Evolutionary conservation across 2,113 vertebrate species (phyloP), one percentile per base, ranked within the genome.

Genomic region (Morone saxatilis): DNA sequence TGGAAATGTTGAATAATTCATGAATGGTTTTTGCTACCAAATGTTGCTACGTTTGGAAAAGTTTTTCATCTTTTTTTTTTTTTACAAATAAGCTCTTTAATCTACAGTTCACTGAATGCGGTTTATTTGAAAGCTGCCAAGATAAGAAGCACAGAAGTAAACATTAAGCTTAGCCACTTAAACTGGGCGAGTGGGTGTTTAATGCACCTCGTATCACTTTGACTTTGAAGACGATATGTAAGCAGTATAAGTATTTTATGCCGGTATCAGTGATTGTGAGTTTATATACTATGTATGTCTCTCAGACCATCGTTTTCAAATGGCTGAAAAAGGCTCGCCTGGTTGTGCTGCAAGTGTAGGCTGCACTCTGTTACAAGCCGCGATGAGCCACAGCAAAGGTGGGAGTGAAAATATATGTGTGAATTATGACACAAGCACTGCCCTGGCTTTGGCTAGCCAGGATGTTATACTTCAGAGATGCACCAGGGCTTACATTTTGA

Each of bases 391-490:
- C 76, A 86, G 87, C 81, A 86, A 88, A 92, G 91, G 92, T 94
- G 92, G 93, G 92, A 92, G 92, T 84, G 86, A 89, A 86, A 72
- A 90, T 91, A 56, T 68, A 88, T 87, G 92, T 92, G 90, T 92
- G 90, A 92, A 89, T 85, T 84, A 86, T 93, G 88, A 92, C 90
- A 88, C 76, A 81, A 81, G 68, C 72, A 22, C 80, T 85, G 84
- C 76, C 80, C 88, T 86, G 81, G 78, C 81, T 93, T 66, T 66
- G 71, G 77, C 51, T 65, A 36, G 54, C 74, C 60, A 56, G 41
- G 65, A 71, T 76, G 75, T 48, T 76, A n/a, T 13, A 40, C 80
- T 54, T 71, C 72, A 73, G 63, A 82, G 71, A 80, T 80, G 74
- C 54, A 60, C 45, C 6, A 19, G 48, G 51, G 54, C 53, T 57